Evolutionary conservation across 2,888 invertebrate genomes (phyloP).

Genomic region (Uloborus plumipes): DNA sequence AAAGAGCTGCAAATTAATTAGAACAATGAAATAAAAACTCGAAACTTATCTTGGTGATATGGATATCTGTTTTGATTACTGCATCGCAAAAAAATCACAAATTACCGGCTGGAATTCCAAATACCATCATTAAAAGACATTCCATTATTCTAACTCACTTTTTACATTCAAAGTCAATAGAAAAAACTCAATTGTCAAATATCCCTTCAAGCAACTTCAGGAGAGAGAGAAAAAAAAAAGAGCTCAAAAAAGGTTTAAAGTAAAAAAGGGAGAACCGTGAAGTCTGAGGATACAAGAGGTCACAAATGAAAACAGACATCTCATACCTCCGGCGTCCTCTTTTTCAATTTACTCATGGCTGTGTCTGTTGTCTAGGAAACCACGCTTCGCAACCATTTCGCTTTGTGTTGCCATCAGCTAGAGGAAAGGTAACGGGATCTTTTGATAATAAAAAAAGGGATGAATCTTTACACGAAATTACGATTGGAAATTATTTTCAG

Average conservation of each 20-base stretch:
- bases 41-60: too few relatives aligned
- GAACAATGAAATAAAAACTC: too few relatives aligned
- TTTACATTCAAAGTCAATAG: too few relatives aligned
- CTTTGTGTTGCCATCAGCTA: too few relatives aligned
- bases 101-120: too few relatives aligned
- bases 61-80: too few relatives aligned
- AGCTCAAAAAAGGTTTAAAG: neutral
- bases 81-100: too few relatives aligned
- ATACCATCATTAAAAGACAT: too few relatives aligned
- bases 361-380: slow-evolving; percentile 38
- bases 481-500: neutral
- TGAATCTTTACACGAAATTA: neutral
- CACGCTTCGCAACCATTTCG: slow-evolving; percentile 3
- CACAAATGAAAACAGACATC: slow-evolving; percentile 56
- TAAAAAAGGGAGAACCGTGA: neutral
- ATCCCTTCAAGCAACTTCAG: too few relatives aligned
- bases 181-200: too few relatives aligned
- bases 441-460: neutral
- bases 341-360: slow-evolving; percentile 56
- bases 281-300: slow-evolving; percentile 36
- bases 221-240: neutral
- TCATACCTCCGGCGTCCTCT: slow-evolving; percentile 53
- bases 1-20: too few relatives aligned
- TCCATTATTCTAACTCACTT: too few relatives aligned
- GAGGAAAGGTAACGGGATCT: neutral